Conservation (phyloP, 1,140 invertebrate genomes). For the Apis laboriosa region DNA sequence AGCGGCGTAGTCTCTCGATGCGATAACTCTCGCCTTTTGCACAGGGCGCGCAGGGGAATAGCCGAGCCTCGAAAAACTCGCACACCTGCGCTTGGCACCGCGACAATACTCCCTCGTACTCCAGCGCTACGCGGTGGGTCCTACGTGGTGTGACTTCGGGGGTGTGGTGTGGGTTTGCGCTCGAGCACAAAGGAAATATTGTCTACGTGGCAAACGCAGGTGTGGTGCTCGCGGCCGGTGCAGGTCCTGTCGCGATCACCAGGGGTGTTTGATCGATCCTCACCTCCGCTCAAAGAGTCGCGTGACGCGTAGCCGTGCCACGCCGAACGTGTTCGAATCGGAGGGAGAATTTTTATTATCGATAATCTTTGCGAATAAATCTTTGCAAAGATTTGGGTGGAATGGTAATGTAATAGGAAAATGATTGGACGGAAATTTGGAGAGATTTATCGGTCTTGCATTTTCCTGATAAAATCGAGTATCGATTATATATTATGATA, state of each 20-base stretch:
- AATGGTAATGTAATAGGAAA: too few relatives aligned
- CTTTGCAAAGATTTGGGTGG: too few relatives aligned
- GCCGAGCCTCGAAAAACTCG: constrained; percentile 16
- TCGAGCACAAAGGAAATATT: constrained; percentile 3
- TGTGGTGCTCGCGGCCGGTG: background rate
- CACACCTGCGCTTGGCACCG: constrained; percentile 45
- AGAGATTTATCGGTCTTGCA: too few relatives aligned
- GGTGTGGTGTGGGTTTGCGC: background rate
- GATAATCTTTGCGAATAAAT: too few relatives aligned
- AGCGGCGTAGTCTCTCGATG: too few relatives aligned
- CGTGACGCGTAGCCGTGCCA: background rate
- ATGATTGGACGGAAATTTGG: too few relatives aligned
- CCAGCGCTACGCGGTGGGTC: too few relatives aligned
- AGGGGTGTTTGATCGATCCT: constrained; percentile 40
- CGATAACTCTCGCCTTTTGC: background rate
- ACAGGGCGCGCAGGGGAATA: too few relatives aligned
- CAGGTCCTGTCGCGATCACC: background rate
- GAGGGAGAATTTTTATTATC: too few relatives aligned
- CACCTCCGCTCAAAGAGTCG: constrained; percentile 9
- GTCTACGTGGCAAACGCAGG: constrained; percentile 9
- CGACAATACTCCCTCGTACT: constrained; percentile 8
- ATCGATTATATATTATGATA: too few relatives aligned
- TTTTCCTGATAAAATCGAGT: too few relatives aligned
- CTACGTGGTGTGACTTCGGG: background rate
- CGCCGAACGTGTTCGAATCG: background rate